Evolutionary conservation across 2,113 vertebrate genomes (phyloP).

Genomic region (Garra rufa): DNA sequence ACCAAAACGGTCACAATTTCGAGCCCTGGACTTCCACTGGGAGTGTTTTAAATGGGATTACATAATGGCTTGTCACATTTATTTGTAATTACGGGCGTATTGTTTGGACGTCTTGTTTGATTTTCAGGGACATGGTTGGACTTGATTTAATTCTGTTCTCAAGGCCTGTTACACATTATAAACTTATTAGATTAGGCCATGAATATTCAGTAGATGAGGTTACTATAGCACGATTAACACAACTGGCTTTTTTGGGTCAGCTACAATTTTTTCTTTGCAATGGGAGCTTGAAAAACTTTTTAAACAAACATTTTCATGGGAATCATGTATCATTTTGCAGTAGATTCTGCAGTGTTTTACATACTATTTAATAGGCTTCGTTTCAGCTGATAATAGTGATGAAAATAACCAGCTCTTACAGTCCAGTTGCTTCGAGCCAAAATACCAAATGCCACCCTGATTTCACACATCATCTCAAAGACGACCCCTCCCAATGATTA

Average conservation of each 20-base stretch:
- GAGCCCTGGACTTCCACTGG: too few species aligned
- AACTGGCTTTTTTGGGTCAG: not conserved
- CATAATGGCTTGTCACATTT: not conserved
- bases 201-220: not conserved
- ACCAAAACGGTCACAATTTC: too few species aligned
- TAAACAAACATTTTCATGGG: not conserved
- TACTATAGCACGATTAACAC: not conserved
- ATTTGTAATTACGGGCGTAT: not conserved
- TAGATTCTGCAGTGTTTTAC: not conserved
- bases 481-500: not conserved
- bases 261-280: not conserved
- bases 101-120: constrained; percentile 9
- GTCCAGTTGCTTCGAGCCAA: constrained; percentile 11
- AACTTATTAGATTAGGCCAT: not conserved
- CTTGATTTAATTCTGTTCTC: not conserved
- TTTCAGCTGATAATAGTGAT: not conserved
- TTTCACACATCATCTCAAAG: not conserved
- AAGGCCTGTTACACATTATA: not conserved
- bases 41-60: not conserved
- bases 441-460: not conserved
- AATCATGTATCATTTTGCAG: not conserved
- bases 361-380: not conserved
- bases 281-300: not conserved
- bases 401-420: not conserved
- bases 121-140: not conserved